Percentiles rank a stretch among this genome's conserved stretches.
Conservation (phyloP, 1,140 invertebrate species). For the Lasaia peninsularis region DNA sequence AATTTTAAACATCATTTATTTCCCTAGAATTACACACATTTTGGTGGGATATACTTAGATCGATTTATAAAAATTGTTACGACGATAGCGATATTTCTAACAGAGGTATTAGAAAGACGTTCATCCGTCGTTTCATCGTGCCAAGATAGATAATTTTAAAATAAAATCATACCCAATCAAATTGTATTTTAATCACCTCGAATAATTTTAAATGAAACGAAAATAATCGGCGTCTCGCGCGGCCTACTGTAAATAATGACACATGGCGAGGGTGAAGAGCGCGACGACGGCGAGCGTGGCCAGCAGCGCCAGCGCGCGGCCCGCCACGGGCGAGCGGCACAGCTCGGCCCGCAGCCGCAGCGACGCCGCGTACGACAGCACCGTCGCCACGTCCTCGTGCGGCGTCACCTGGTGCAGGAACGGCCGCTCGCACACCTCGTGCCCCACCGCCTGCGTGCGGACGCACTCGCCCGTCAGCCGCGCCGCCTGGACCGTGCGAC, state of each 20-base stretch:
- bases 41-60: too few species aligned
- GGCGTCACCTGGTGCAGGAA: conserved; percentile 88
- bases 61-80: neutral
- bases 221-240: neutral
- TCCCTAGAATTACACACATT: too few species aligned
- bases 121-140: neutral
- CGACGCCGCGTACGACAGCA: conserved; percentile 86
- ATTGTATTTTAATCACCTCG: neutral
- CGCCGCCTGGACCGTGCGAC: conserved; percentile 83
- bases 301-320: conserved; percentile 80
- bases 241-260: conserved; percentile 69
- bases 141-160: neutral
- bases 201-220: neutral
- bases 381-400: conserved; percentile 84
- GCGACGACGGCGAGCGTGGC: conserved; percentile 78
- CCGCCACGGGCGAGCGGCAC: conserved; percentile 84
- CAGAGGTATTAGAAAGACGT: neutral
- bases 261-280: conserved; percentile 84
- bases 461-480: conserved; percentile 86
- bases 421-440: conserved; percentile 86
- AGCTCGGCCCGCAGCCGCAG: conserved; percentile 85
- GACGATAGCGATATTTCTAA: neutral
- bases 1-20: too few species aligned
- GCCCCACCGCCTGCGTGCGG: conserved; percentile 83
- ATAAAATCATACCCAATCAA: neutral